Conservation (phyloP, 2,797 vertebrate genomes). For the Danio jaintianensis region DNA sequence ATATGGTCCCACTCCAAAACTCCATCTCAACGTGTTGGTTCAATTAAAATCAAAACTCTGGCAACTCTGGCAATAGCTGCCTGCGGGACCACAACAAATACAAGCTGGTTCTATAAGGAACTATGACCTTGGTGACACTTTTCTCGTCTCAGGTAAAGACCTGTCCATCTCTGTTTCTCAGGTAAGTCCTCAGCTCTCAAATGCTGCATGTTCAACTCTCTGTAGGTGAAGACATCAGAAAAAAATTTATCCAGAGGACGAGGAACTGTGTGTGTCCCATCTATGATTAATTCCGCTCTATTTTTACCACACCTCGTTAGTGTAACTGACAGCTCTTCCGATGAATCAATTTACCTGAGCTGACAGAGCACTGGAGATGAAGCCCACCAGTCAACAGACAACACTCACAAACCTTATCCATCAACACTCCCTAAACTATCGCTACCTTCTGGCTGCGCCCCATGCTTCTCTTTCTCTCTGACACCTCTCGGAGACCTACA, state of each 20-base stretch:
- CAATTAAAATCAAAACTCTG: not conserved
- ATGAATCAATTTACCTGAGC: conserved; percentile 48
- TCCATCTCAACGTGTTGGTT: not conserved
- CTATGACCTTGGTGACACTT: conserved; percentile 11
- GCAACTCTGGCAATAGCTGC: not conserved
- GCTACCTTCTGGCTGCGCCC: conserved; percentile 23
- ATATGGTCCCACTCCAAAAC: too few species aligned
- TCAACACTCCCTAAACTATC: conserved; percentile 23
- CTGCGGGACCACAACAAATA: not conserved
- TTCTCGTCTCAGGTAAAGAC: conserved; percentile 1
- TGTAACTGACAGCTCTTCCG: conserved; percentile 28
- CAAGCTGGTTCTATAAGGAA: not conserved
- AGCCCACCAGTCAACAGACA: conserved; percentile 45
- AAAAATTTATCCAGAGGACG: conserved; percentile 24
- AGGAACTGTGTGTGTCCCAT: not conserved
- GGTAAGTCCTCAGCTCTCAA: conserved; percentile 4
- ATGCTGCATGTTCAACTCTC: conserved; percentile 12
- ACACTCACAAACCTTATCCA: conserved; percentile 38
- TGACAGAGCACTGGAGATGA: conserved; percentile 42
- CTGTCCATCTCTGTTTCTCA: conserved; percentile 13
- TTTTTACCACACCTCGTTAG: conserved; percentile 51
- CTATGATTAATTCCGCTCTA: conserved; percentile 52
- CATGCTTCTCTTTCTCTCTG: conserved; percentile 20
- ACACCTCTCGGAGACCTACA: conserved; percentile 29
- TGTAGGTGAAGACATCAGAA: conserved; percentile 19